A percentile compares a stretch with the other conserved stretches of the same genome.
Conservation (phyloP, 1,140 invertebrate species). For the Drosophila parabipectinata region DNA sequence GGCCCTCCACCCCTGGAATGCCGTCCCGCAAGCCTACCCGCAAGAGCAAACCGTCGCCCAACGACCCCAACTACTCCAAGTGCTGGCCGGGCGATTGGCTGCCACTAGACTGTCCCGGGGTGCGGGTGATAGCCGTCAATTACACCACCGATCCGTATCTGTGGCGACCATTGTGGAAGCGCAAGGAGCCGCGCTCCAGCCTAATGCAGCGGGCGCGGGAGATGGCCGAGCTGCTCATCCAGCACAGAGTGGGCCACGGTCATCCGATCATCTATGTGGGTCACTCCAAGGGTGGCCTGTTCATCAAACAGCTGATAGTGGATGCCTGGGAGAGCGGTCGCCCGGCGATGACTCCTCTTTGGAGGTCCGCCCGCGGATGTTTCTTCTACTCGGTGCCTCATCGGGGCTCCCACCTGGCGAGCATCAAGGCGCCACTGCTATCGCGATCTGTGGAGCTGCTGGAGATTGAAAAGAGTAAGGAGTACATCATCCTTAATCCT, state of each 20-base stretch:
- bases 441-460: slow-evolving; percentile 87
- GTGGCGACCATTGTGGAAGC: slow-evolving; percentile 89
- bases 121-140: slow-evolving; percentile 88
- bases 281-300: slow-evolving; percentile 89
- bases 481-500: not conserved
- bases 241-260: slow-evolving; percentile 86
- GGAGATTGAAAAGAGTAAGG: slow-evolving; percentile 86
- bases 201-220: slow-evolving; percentile 87
- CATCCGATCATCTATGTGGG: slow-evolving; percentile 89
- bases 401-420: slow-evolving; percentile 88
- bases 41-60: slow-evolving; percentile 60
- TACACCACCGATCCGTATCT: slow-evolving; percentile 89
- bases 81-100: slow-evolving; percentile 90
- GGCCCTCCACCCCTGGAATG: slow-evolving; percentile 3
- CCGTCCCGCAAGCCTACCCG: slow-evolving; percentile 26
- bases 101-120: slow-evolving; percentile 87
- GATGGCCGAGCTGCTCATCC: slow-evolving; percentile 87
- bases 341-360: slow-evolving; percentile 82
- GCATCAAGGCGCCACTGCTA: slow-evolving; percentile 87
- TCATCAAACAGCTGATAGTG: slow-evolving; percentile 89
- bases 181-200: slow-evolving; percentile 86
- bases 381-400: slow-evolving; percentile 91
- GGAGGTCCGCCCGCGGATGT: slow-evolving; percentile 86
- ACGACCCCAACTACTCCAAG: slow-evolving; percentile 85
- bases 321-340: slow-evolving; percentile 85